phyloP scores from a whole-genome alignment of 2,888 invertebrate genomes.

The Eretmocerus hayati region DNA sequence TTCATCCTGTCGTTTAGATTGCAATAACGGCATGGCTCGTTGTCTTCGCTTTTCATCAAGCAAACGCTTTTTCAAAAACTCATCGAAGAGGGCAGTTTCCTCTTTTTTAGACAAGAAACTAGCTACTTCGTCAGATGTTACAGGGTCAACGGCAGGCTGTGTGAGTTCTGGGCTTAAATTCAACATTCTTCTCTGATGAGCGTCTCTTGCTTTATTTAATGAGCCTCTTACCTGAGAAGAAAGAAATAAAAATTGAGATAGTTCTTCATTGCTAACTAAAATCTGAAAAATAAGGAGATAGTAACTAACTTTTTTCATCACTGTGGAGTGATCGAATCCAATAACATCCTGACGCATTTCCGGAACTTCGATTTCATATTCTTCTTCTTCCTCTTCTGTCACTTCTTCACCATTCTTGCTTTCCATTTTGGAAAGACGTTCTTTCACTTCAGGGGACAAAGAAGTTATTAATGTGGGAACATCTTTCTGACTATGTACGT shows the following conservation, averaged over 20 bases:
- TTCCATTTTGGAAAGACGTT: slow-evolving; percentile 14
- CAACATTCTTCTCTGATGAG: slow-evolving; percentile 27
- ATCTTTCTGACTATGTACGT: slow-evolving; percentile 3
- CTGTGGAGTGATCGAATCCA: slow-evolving; percentile 60
- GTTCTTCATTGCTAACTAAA: too few species aligned
- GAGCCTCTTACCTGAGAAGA: slow-evolving; percentile 35
- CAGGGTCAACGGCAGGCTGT: not conserved
- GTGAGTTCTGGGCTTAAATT: not conserved
- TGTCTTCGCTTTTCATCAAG: slow-evolving; percentile 36
- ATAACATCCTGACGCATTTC: slow-evolving; percentile 66
- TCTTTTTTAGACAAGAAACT: slow-evolving; percentile 30
- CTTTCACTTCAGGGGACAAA: slow-evolving; percentile 21
- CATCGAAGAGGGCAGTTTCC: slow-evolving; percentile 51
- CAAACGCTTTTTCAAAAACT: slow-evolving; percentile 53
- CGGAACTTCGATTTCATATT: slow-evolving; percentile 51
- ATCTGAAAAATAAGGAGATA: too few species aligned
- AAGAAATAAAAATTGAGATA: too few species aligned
- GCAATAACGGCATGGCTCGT: not conserved
- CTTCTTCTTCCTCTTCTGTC: slow-evolving; percentile 23
- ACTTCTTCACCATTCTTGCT: slow-evolving; percentile 2
- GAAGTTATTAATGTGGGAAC: slow-evolving; percentile 24
- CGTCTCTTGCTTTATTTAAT: slow-evolving; percentile 36
- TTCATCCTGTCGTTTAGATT: slow-evolving; percentile 10
- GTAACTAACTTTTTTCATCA: slow-evolving; percentile 50
- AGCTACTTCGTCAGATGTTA: not conserved